phyloP scores from a whole-genome alignment of 1,140 invertebrate species.

The Psilanteris sp. region DNA sequence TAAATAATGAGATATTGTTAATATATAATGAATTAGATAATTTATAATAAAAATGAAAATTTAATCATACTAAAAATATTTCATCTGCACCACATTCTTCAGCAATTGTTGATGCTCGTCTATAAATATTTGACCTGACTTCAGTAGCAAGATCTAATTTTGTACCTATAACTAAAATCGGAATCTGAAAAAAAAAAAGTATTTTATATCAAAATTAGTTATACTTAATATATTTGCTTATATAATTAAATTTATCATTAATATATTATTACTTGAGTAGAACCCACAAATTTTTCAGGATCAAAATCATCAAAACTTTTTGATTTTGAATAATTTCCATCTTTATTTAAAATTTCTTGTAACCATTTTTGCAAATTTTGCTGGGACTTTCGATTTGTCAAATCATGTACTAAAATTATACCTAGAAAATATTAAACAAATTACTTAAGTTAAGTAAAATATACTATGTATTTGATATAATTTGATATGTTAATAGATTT shows the following conservation, averaged over 20 bases:
- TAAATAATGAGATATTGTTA: too few relatives aligned
- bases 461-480: too few relatives aligned
- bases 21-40: too few relatives aligned
- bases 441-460: too few relatives aligned
- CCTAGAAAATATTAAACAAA: conserved; percentile 80
- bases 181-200: conserved; percentile 83
- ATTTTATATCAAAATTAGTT: background rate
- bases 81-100: conserved; percentile 96
- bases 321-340: conserved; percentile 79
- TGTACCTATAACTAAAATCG: conserved; percentile 95
- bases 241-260: too few relatives aligned
- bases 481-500: too few relatives aligned
- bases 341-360: conserved; percentile 92
- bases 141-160: conserved; percentile 92
- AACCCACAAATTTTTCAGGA: conserved; percentile 93
- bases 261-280: conserved; percentile 84
- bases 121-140: conserved; percentile 82
- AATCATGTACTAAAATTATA: conserved; percentile 96
- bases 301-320: conserved; percentile 87
- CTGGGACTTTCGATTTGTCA: conserved; percentile 97
- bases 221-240: too few relatives aligned
- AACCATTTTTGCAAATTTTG: conserved; percentile 96
- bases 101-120: conserved; percentile 87
- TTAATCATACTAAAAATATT: conserved; percentile 90
- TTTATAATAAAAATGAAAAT: conserved; percentile 1